A percentile compares a stretch with the other conserved stretches of the same genome.
These are phyloP conservation scores for Cavia porcellus DNA, from an alignment of 2,113 vertebrate species.

Conservation along the genomic window DNA sequence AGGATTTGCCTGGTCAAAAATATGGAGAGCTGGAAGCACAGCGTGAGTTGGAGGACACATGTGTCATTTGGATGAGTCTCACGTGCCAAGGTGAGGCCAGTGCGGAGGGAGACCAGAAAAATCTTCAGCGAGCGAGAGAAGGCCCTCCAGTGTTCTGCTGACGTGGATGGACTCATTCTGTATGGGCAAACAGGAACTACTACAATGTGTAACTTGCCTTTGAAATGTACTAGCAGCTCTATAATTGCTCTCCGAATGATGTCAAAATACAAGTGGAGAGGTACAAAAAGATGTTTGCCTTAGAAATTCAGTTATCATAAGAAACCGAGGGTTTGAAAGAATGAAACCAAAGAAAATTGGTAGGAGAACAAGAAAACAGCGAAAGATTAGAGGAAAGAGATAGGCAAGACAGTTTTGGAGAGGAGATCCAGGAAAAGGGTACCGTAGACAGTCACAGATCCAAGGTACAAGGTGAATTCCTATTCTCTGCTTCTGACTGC, in stretches of 20 bases:
- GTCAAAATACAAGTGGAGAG: neutral
- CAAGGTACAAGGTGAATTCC: neutral
- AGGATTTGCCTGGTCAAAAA: neutral
- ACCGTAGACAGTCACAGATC: neutral
- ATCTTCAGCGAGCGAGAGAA: too few species aligned
- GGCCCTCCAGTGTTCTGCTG: neutral
- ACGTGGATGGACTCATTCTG: too few species aligned
- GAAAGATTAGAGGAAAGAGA: neutral
- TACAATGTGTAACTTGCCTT: neutral
- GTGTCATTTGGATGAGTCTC: neutral
- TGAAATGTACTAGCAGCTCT: neutral
- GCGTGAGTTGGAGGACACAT: too few species aligned
- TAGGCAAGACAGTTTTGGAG: neutral
- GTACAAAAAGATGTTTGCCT: neutral
- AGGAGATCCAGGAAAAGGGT: neutral
- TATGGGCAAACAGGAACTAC: neutral
- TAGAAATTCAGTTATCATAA: neutral
- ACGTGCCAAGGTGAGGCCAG: neutral
- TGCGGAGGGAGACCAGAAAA: neutral
- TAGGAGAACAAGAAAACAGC: neutral
- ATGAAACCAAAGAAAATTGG: neutral
- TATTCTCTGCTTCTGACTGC: neutral
- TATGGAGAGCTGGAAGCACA: neutral
- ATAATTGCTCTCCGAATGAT: neutral
- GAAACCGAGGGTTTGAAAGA: neutral